Conservation (phyloP, 2,113 vertebrate species). For the Leptodactylus fuscus region DNA sequence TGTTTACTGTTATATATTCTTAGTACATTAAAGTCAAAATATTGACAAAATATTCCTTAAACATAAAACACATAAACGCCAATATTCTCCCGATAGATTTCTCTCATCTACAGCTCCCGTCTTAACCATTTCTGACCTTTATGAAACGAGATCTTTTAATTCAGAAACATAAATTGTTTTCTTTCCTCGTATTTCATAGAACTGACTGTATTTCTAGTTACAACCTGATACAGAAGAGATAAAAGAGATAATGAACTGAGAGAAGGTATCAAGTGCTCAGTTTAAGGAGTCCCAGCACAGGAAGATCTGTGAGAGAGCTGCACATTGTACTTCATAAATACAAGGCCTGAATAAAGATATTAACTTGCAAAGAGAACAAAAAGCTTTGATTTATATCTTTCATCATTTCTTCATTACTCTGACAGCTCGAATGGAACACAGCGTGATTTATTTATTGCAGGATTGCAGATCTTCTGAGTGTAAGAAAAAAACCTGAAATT, state of each 20-base stretch:
- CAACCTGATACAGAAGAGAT: background rate
- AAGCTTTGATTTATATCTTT: slow-evolving; percentile 26
- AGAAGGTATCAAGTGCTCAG: slow-evolving; percentile 2
- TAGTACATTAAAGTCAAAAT: background rate
- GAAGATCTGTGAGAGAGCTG: background rate
- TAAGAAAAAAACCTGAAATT: background rate
- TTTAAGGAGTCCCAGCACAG: background rate
- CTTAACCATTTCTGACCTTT: background rate
- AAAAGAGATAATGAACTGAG: background rate
- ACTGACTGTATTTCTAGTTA: background rate
- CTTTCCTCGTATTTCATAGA: background rate
- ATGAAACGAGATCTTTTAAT: background rate
- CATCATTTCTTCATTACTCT: slow-evolving; percentile 12
- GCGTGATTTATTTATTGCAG: slow-evolving; percentile 15
- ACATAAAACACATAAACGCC: background rate
- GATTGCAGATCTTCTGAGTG: slow-evolving; percentile 4
- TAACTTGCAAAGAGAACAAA: slow-evolving; percentile 22
- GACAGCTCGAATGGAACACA: slow-evolving; percentile 17
- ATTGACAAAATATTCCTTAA: background rate
- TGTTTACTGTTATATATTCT: too few species aligned
- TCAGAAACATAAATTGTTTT: background rate
- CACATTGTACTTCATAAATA: background rate
- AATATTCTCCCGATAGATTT: background rate
- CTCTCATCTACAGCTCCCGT: background rate
- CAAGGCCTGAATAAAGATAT: slow-evolving; percentile 11